A percentile compares a stretch with the other conserved stretches of the same genome.
Conservation (phyloP, 1,140 invertebrate genomes). For the Macrocentrus cingulum region DNA sequence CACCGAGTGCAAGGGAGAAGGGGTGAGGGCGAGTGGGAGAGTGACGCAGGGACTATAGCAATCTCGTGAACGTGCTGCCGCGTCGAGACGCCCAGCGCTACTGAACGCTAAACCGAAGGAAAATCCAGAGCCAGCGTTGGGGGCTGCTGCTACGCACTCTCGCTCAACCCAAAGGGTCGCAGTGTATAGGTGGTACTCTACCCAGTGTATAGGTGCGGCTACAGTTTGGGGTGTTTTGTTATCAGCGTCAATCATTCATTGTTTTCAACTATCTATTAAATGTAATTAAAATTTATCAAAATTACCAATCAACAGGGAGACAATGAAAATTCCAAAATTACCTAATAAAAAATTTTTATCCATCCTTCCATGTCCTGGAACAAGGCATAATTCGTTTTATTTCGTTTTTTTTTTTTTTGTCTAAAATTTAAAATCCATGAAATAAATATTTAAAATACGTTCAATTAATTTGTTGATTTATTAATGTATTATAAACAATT, state of each 20-base stretch:
- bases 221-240: not conserved
- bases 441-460: too few species aligned
- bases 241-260: not conserved
- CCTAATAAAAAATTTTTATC: too few species aligned
- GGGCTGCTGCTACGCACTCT: slow-evolving; percentile 9
- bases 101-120: slow-evolving; percentile 38
- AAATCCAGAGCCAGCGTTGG: slow-evolving; percentile 28
- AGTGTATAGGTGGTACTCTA: not conserved
- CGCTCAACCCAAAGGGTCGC: not conserved
- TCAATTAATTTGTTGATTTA: too few species aligned
- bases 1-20: not conserved
- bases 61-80: slow-evolving; percentile 37
- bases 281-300: too few species aligned
- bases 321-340: too few species aligned
- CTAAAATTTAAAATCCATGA: too few species aligned
- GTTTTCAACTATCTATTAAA: too few species aligned
- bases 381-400: too few species aligned
- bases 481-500: too few species aligned
- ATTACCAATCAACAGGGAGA: too few species aligned
- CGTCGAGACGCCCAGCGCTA: slow-evolving; percentile 47
- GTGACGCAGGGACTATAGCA: slow-evolving; percentile 13
- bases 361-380: too few species aligned
- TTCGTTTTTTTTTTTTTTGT: not conserved
- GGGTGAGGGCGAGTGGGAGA: not conserved
- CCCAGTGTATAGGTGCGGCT: too few species aligned